Conservation (phyloP, 2,797 vertebrate species). For the Paratrypauchen microcephalus region DNA sequence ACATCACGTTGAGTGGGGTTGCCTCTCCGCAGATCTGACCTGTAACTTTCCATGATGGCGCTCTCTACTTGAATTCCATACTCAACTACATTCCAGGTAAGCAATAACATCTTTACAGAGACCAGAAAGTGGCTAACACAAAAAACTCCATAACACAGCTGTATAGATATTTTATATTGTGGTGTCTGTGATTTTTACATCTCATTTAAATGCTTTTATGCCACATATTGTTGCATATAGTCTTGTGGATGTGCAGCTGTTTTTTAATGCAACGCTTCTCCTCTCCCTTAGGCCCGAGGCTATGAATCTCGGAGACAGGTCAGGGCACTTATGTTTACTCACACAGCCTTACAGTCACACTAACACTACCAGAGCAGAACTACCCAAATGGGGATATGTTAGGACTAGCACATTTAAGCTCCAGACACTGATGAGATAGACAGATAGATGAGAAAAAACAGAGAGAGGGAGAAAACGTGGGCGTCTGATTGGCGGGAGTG, state of each 20-base stretch:
- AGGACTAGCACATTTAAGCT: conserved; percentile 37
- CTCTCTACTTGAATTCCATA: no score
- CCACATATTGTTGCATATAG: background rate
- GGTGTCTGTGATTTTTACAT: background rate
- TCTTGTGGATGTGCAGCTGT: conserved; percentile 27
- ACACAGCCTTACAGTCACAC: conserved; percentile 53
- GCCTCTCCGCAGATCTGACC: no score
- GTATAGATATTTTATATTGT: background rate
- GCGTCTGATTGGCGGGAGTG: conserved; percentile 27
- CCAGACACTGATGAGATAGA: conserved; percentile 52
- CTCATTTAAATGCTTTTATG: background rate
- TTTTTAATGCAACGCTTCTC: conserved; percentile 33
- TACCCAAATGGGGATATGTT: conserved; percentile 39
- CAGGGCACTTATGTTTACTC: conserved; percentile 58
- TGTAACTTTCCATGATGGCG: no score
- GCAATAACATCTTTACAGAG: no score
- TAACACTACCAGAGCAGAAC: conserved; percentile 45
- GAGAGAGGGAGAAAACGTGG: conserved; percentile 3
- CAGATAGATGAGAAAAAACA: conserved; percentile 47
- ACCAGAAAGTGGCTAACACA: no score
- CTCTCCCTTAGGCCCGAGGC: conserved; percentile 37
- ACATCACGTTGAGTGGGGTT: no score
- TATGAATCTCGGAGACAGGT: conserved; percentile 63
- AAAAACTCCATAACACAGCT: no score
- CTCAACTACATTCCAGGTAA: no score